phyloP scores from a whole-genome alignment of 2,113 vertebrate genomes.

The Otus sunia region DNA sequence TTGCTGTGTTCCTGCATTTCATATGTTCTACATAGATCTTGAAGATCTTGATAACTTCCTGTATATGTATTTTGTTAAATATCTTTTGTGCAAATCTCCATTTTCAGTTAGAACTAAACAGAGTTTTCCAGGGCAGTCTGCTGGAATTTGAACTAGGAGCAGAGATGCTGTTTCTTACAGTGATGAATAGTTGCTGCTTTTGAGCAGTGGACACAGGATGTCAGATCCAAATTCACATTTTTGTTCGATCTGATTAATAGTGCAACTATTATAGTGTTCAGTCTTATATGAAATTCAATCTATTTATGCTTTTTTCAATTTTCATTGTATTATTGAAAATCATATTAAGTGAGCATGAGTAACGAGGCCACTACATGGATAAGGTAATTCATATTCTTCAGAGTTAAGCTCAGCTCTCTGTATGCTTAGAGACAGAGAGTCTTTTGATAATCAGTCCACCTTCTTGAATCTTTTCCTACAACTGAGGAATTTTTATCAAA shows the following conservation, averaged over 20 bases:
- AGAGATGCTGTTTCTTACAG: neutral
- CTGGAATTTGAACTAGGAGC: neutral
- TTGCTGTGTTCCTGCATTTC: neutral
- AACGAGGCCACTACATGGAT: neutral
- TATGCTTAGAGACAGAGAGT: neutral
- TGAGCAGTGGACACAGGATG: neutral
- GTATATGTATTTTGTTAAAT: neutral
- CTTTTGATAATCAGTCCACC: neutral
- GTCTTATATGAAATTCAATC: neutral
- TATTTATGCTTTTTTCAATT: conserved; percentile 12
- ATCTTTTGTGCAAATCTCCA: neutral
- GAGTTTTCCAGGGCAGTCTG: neutral
- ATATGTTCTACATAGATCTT: neutral
- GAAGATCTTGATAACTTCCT: neutral
- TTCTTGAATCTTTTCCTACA: neutral
- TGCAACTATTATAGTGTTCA: neutral
- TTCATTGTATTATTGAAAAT: neutral
- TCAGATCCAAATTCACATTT: neutral
- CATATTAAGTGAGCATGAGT: neutral
- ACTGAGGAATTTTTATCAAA: neutral
- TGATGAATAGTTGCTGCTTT: neutral
- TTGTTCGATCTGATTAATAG: neutral
- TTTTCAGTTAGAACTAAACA: neutral
- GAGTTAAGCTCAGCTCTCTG: neutral
- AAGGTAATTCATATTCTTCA: neutral